phyloP scores from a whole-genome alignment of 2,113 vertebrate genomes.

The Cnemophilus loriae region DNA sequence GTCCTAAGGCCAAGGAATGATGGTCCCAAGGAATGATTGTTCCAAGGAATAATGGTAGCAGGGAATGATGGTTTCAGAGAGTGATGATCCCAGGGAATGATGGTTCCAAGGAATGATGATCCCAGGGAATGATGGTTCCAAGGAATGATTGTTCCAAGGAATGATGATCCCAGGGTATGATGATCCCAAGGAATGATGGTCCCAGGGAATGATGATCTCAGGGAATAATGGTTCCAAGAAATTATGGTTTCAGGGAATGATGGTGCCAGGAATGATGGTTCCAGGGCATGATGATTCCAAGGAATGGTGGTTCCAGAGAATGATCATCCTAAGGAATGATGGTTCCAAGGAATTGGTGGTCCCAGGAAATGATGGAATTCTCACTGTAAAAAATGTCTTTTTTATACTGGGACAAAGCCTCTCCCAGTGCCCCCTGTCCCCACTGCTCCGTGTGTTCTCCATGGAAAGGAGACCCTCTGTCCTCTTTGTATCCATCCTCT shows the following conservation, averaged over 20 bases:
- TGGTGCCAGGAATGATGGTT: too few relatives aligned
- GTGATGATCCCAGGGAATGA: rapidly evolving
- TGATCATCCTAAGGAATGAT: rapidly evolving
- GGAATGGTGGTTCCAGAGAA: rapidly evolving
- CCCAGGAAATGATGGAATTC: neutral
- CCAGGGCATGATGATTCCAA: rapidly evolving
- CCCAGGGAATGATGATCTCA: rapidly evolving
- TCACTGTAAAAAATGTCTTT: neutral
- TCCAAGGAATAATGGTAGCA: rapidly evolving
- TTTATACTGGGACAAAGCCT: neutral
- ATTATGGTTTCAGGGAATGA: rapidly evolving
- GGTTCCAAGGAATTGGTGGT: rapidly evolving
- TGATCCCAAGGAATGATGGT: rapidly evolving
- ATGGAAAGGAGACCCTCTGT: neutral
- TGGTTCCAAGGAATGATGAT: rapidly evolving
- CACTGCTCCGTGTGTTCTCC: neutral
- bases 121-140: rapidly evolving
- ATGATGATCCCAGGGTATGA: rapidly evolving
- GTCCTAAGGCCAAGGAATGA: rapidly evolving
- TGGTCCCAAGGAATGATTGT: rapidly evolving
- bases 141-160: rapidly evolving
- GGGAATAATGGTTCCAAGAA: rapidly evolving
- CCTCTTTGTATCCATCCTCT: neutral
- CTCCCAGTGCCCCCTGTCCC: neutral
- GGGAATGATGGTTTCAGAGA: rapidly evolving